phyloP scores from a whole-genome alignment of 2,888 invertebrate species.

The Morpho deidamia region DNA sequence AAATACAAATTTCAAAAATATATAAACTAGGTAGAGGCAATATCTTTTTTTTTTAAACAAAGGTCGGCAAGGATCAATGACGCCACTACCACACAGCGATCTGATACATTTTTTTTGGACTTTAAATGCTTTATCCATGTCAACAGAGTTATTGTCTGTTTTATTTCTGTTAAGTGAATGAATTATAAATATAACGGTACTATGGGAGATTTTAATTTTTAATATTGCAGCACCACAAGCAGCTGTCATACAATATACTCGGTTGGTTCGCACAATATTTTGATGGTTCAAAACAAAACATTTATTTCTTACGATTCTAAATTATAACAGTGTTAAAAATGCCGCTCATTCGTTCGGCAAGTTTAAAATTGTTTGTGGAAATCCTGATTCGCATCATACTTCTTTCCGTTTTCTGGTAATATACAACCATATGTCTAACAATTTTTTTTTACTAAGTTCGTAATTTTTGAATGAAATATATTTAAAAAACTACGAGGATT shows the following conservation, averaged over 20 bases:
- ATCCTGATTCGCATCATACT: constrained; percentile 68
- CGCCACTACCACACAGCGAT: too few species aligned
- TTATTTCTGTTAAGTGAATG: too few species aligned
- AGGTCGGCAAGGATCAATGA: too few species aligned
- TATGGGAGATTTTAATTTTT: not conserved
- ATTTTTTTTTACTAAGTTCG: not conserved
- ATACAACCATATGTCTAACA: constrained; percentile 38
- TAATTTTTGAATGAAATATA: constrained; percentile 6
- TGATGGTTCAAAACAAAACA: constrained; percentile 8
- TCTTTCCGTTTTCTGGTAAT: constrained; percentile 77
- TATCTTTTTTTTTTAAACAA: too few species aligned
- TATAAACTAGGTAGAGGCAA: too few species aligned
- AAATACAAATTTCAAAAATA: too few species aligned
- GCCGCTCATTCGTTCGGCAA: constrained; percentile 66
- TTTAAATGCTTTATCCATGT: too few species aligned
- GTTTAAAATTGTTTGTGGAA: constrained; percentile 68
- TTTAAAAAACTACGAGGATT: not conserved
- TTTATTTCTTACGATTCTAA: constrained; percentile 15
- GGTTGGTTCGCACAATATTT: constrained; percentile 9
- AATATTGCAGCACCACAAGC: not conserved
- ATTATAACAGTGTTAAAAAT: constrained; percentile 37
- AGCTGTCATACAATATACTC: not conserved
- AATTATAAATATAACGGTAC: too few species aligned
- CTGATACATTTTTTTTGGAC: too few species aligned
- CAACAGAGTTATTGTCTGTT: too few species aligned